Evolutionary conservation across 2,797 vertebrate genomes (phyloP).

Genomic region (Hippoglossus hippoglossus): DNA sequence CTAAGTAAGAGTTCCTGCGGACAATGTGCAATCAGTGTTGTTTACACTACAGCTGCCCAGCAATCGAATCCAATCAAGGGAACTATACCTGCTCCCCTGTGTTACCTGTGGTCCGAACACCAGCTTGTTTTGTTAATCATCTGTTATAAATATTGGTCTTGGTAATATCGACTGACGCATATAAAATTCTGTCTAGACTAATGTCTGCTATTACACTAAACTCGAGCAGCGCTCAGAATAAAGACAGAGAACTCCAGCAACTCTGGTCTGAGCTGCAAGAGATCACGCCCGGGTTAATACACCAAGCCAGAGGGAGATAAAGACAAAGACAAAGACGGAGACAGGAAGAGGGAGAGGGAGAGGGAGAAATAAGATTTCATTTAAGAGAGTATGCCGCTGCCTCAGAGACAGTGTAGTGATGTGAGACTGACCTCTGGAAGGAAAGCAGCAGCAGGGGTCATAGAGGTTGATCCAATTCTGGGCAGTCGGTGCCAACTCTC

Average conservation of each 20-base stretch:
- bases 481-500: constrained; percentile 66
- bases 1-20: constrained; percentile 57
- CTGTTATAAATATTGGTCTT: constrained; percentile 56
- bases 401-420: constrained; percentile 59
- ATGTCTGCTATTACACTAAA: constrained; percentile 35
- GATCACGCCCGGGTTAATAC: constrained; percentile 71
- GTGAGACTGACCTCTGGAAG: constrained; percentile 70
- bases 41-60: constrained; percentile 67
- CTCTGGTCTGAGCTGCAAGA: constrained; percentile 48
- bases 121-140: constrained; percentile 58
- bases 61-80: constrained; percentile 75
- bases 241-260: constrained; percentile 30
- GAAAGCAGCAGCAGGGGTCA: constrained; percentile 70
- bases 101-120: constrained; percentile 59
- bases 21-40: constrained; percentile 78
- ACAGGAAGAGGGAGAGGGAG: constrained; percentile 53
- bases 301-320: constrained; percentile 61
- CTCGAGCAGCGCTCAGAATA: constrained; percentile 29
- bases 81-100: constrained; percentile 44
- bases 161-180: constrained; percentile 24
- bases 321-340: constrained; percentile 67
- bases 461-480: constrained; percentile 74
- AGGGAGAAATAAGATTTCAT: constrained; percentile 68
- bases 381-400: constrained; percentile 51
- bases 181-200: constrained; percentile 21